Percentiles rank a stretch among this genome's conserved stretches.
Conservation (phyloP, 2,888 invertebrate genomes). For the Ferdinandea cuprea region DNA sequence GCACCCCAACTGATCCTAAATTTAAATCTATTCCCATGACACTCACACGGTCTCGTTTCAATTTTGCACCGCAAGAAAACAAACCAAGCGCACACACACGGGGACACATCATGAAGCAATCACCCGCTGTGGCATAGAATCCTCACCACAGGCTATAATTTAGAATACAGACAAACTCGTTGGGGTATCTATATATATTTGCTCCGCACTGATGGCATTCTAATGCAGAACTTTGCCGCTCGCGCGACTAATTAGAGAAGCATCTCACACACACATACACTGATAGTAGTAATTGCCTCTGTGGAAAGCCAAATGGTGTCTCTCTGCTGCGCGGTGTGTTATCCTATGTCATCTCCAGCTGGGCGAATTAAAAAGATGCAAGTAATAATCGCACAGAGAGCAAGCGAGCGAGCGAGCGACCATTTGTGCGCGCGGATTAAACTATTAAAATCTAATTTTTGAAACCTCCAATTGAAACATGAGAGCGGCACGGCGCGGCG, state of each 20-base stretch:
- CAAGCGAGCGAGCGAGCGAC: conserved; percentile 12
- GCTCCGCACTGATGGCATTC: conserved; percentile 25
- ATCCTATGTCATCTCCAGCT: conserved; percentile 71
- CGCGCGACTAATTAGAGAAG: conserved; percentile 65
- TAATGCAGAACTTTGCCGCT: conserved; percentile 20
- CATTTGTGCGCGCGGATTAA: conserved; percentile 39
- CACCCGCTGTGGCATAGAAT: conserved; percentile 61
- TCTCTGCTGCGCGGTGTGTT: conserved; percentile 4
- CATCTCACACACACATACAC: conserved; percentile 40
- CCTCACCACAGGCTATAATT: conserved; percentile 64
- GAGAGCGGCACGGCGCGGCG: conserved; percentile 21
- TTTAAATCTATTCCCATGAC: conserved; percentile 1
- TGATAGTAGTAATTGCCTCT: conserved; percentile 38
- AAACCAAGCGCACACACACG: background rate
- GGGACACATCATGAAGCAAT: conserved; percentile 36
- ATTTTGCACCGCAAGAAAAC: too few species aligned
- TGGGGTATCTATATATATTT: too few species aligned
- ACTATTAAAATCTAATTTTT: conserved; percentile 67
- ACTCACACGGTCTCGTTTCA: conserved; percentile 11
- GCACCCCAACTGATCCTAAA: conserved; percentile 1
- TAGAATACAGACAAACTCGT: conserved; percentile 22
- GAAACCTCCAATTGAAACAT: conserved; percentile 70
- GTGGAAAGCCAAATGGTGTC: conserved; percentile 22
- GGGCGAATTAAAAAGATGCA: conserved; percentile 70
- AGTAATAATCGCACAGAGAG: conserved; percentile 56